Evolutionary conservation across 2,113 vertebrate species (phyloP), one percentile per base, ranked within the genome.

Genomic region (Rhinolophus sinicus): DNA sequence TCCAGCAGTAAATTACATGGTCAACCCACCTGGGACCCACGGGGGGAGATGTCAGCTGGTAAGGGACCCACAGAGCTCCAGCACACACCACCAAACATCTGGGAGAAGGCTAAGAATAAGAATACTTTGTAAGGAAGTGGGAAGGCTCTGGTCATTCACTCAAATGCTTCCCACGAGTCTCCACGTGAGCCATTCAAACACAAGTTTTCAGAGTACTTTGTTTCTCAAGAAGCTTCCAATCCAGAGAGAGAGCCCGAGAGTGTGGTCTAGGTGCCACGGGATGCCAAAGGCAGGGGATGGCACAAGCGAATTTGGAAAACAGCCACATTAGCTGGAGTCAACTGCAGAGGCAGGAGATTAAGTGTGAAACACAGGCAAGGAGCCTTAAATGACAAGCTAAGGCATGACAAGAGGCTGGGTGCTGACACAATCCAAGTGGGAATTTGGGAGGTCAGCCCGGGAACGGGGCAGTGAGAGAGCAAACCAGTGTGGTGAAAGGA

Each of bases 181-280:
- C 3, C 60, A 38, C 0, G 22, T 8, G 4, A 56, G 28, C 24
- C 13, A 30, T 33, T 70, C 9, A 6, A 77, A 76, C 1, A 33
- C 1, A 80, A 50, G 33, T n/a, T 56, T 65, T 28, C 44, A 18
- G 75, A 30, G 28, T 18, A 21, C 76, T 47, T 15, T 47, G 84
- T 33, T 73, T 83, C 40, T 72, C 76, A 67, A 70, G 70, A 35
- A 60, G 56, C 64, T 54, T 44, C 64, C 50, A 9, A 73, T 6
- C 54, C 19, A 13, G 67, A 64, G 21, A 50, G 38, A 35, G 21
- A 73, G 52, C 1, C 16, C 3, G 0, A 4, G 12, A n/a, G 54
- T 54, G 24, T 8, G 12, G 0, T 1, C 26, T 3, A 8, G 8
- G 90, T 10, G 58, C 60, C 33, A 1, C 0, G 11, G 30, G 54